These are phyloP conservation scores for Drosophila acutilabella DNA, from an alignment of 2,888 invertebrate species.

Conservation along the genomic window DNA sequence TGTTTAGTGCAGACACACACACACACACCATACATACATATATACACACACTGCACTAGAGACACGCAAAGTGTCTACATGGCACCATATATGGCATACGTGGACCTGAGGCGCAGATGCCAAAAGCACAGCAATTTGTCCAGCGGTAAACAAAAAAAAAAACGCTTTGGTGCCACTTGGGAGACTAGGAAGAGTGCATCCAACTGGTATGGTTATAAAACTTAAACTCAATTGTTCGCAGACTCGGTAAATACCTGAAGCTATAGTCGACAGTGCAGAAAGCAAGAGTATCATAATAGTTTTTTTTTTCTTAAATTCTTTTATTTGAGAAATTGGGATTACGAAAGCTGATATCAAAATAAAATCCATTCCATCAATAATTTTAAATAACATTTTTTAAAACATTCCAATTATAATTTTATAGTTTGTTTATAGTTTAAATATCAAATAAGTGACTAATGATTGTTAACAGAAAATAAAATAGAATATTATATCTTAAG, in stretches of 20 bases:
- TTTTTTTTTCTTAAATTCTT: not conserved
- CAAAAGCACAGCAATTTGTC: constrained; percentile 79
- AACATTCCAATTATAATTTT: too few relatives aligned
- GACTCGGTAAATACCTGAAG: constrained; percentile 7
- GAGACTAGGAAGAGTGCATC: constrained; percentile 40
- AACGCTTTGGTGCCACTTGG: constrained; percentile 40
- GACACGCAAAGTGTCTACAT: constrained; percentile 77
- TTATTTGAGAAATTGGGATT: not conserved
- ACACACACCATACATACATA: constrained; percentile 39
- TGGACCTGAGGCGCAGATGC: constrained; percentile 69
- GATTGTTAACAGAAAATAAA: too few relatives aligned
- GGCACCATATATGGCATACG: constrained; percentile 70
- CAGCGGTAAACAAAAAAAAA: constrained; percentile 71
- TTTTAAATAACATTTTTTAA: too few relatives aligned
- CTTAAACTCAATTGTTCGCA: constrained; percentile 45
- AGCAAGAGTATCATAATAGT: constrained; percentile 42
- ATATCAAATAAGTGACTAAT: too few relatives aligned
- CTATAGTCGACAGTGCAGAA: constrained; percentile 13
- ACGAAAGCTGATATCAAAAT: too few relatives aligned
- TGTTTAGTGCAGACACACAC: constrained; percentile 76
- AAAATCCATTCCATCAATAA: too few relatives aligned
- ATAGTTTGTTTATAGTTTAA: too few relatives aligned
- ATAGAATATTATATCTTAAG: too few relatives aligned
- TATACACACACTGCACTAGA: constrained; percentile 15
- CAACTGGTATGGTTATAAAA: constrained; percentile 42